phyloP scores from a whole-genome alignment of 2,113 vertebrate genomes.

The Zonotrichia leucophrys region DNA sequence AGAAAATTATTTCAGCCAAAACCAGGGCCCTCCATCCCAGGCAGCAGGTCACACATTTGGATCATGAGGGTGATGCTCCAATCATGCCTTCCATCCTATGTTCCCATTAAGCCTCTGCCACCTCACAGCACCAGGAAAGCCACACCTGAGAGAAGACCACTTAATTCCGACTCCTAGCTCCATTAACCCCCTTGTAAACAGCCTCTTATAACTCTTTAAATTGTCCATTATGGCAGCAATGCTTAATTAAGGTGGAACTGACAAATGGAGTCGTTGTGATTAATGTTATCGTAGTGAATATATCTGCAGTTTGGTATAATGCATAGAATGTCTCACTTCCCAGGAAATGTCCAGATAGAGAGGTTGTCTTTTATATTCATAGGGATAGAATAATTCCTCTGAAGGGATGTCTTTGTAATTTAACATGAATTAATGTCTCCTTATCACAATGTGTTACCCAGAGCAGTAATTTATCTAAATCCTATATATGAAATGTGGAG shows the following conservation, averaged over 20 bases:
- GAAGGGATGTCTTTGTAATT: slow-evolving; percentile 35
- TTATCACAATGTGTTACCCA: slow-evolving; percentile 22
- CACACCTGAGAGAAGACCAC: neutral
- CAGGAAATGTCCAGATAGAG: neutral
- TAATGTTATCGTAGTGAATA: slow-evolving; percentile 41
- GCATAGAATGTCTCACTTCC: slow-evolving; percentile 17
- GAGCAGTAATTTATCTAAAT: slow-evolving; percentile 28
- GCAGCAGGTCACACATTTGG: too few relatives aligned
- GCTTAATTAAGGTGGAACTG: slow-evolving; percentile 57
- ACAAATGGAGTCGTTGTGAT: slow-evolving; percentile 48
- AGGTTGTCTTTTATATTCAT: slow-evolving; percentile 22
- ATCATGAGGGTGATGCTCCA: neutral
- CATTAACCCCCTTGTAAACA: slow-evolving; percentile 10
- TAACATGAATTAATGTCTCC: slow-evolving; percentile 31
- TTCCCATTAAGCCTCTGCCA: neutral
- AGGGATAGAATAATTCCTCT: slow-evolving; percentile 3
- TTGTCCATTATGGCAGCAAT: neutral
- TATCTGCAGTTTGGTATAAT: slow-evolving; percentile 19
- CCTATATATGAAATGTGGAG: neutral
- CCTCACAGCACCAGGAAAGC: neutral
- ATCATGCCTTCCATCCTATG: neutral
- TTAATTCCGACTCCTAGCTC: neutral
- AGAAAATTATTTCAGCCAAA: neutral
- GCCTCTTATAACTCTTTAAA: slow-evolving; percentile 21
- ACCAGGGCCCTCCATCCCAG: neutral